Base-by-base conservation (phyloP, 2,113 vertebrate genomes). In the Oncorhynchus tshawytscha region DNA sequence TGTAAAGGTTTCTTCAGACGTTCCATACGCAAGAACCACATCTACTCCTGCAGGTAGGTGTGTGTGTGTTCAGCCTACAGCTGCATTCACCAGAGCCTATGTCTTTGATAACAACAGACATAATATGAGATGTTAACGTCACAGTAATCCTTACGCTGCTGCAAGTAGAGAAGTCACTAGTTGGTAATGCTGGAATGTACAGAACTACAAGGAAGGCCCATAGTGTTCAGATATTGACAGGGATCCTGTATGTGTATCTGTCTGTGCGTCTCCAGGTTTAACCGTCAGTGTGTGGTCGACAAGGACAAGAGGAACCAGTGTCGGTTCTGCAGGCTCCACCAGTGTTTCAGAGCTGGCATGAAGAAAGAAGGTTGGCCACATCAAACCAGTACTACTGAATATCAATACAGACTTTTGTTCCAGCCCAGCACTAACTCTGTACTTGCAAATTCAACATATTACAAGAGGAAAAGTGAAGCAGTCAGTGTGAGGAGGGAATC, bases 291-390 rank as follows among this genome's bases (percentile, higher is more conserved):
- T 84, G 72, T 99, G 72, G 96, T 99, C 90, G 98, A 99, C 91
- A 99, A 99, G 91, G 98, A 99, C 90, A 99, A 99, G 92, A 95
- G 98, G 90, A 99, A 99, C 91, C 97, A 99, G 88, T 99, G 98
- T 89, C 95, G 97, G 91, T 99, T 96, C 70, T 99, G 97, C 93
- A 94, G 97, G 82, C 95, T 99, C 91, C 95, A 96, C 93, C 99
- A 99, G 86, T 99, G 98, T 90, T 99, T 99, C 87, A 91, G 96
- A 87, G 97, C 96, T 80, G 97, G 97, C 86, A 99, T 98, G 98
- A 99, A 99, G 85, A 99, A 99, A 93, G 97, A 99, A 99, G 98
- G 98, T 99, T 93, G 92, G 31, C 5, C 75, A 49, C 81, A 45
- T 45, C 57, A 67, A 62, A 77, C 39, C 39, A 45, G 39, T 45